Evolutionary conservation across 2,113 vertebrate species (phyloP).

Genomic region (Alligator mississippiensis): DNA sequence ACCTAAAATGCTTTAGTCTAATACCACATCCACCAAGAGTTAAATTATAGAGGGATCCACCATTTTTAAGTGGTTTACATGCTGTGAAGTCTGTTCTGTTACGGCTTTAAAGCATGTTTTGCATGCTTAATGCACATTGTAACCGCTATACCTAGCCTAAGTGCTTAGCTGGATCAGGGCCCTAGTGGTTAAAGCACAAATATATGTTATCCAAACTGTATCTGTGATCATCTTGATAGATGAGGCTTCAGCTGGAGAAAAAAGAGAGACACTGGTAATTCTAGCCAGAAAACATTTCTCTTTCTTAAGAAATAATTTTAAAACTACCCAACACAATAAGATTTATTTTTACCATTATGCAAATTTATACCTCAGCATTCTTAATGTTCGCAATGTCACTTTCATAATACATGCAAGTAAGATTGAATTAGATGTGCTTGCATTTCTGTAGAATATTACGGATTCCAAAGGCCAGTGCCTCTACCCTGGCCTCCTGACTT

Average conservation of each 20-base stretch:
- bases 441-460: neutral
- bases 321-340: neutral
- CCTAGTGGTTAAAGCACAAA: neutral
- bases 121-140: too few relatives aligned
- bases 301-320: neutral
- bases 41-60: too few relatives aligned
- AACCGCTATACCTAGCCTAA: neutral
- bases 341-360: neutral
- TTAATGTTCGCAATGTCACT: neutral
- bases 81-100: too few relatives aligned
- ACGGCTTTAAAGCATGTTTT: too few relatives aligned
- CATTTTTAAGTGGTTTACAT: too few relatives aligned
- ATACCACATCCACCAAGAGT: too few relatives aligned
- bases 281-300: neutral
- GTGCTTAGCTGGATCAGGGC: neutral
- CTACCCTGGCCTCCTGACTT: neutral
- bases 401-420: neutral
- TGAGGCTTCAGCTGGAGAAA: neutral
- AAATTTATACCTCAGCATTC: constrained; percentile 1
- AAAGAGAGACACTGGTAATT: neutral
- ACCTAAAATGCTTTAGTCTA: too few relatives aligned
- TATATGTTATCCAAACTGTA: neutral
- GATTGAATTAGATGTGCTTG: neutral
- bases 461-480: neutral
- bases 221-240: neutral